Base-by-base conservation (phyloP, 2,113 vertebrate genomes). In the Hiodon tergisus region DNA sequence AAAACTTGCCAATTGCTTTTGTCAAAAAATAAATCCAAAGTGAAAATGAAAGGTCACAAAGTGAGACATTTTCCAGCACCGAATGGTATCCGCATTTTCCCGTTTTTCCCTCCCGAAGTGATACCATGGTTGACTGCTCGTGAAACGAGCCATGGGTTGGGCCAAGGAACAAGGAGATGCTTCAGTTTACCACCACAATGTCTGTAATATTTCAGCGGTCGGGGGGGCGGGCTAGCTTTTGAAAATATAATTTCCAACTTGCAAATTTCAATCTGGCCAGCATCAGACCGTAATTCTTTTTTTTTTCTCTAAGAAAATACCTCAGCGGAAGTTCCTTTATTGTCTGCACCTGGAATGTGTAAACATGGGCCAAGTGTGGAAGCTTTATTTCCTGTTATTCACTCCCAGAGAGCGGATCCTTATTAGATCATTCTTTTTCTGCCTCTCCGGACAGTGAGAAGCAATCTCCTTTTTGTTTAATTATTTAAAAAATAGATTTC, bases 21-120 rank as follows among this genome's bases (percentile, higher is more conserved):
- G 17, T 58, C 46, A 14, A 71, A 54, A 10, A 13, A 71, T 31
- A 59, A 60, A 58, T 71, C 31, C 46, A 71, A 71, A 58, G 31
- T 71, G 13, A 7, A 67, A 67, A 67, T 47, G 31, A 60, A 71
- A 59, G 31, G 31, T 31, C 55, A 71, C 58, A 13, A 13, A 46
- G 13, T 11, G 8, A 57, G 60, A 60, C 13, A 59, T 71, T 70
- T 71, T 31, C 57, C 2, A 3, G 54, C 9, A 57, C 47, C 11
- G 17, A 59, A 14, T 14, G 55, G 69, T 58, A 71, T 47, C 58
- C 53, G 10, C 31, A 58, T 13, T 71, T 13, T 71, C 31, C 53
- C 55, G 47, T 6, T 13, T 13, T n/a, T 71, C 11, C 31, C 11
- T 3, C 6, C 52, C 50, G 14, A 60, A 31, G 31, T 31, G 31